phyloP scores from a whole-genome alignment of 2,888 invertebrate species.

The Ypsolopha scabrella region DNA sequence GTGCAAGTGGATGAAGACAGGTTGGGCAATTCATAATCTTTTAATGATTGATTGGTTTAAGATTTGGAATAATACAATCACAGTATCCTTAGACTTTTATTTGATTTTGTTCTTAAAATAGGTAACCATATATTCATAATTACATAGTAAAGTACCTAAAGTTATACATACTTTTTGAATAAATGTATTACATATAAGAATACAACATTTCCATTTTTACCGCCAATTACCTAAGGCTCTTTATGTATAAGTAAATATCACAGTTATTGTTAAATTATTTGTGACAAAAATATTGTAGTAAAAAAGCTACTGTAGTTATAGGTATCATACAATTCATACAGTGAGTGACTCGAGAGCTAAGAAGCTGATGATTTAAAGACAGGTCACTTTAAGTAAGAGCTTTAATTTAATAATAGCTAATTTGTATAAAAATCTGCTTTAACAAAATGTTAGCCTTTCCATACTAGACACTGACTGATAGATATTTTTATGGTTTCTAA shows the following conservation, averaged over 20 bases:
- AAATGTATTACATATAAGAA: slow-evolving; percentile 16
- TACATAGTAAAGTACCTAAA: slow-evolving; percentile 14
- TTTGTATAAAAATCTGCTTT: no score
- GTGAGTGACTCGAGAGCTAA: slow-evolving; percentile 41
- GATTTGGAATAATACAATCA: slow-evolving; percentile 2
- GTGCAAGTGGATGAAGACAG: no score
- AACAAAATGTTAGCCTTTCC: slow-evolving; percentile 6
- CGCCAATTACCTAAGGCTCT: slow-evolving; percentile 49
- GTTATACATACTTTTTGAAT: slow-evolving; percentile 17
- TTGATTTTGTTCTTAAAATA: slow-evolving; percentile 17
- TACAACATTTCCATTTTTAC: slow-evolving; percentile 35
- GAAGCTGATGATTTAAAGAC: no score
- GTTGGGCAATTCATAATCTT: no score
- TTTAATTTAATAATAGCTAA: slow-evolving; percentile 5
- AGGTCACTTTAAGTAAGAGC: slow-evolving; percentile 13
- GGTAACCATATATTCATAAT: slow-evolving; percentile 12
- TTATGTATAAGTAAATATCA: slow-evolving; percentile 67
- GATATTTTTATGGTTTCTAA: no score
- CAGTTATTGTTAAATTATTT: slow-evolving; percentile 66
- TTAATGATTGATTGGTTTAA: neutral
- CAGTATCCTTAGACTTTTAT: slow-evolving; percentile 2
- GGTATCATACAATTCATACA: slow-evolving; percentile 21
- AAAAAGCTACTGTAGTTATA: slow-evolving; percentile 21
- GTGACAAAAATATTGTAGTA: slow-evolving; percentile 42
- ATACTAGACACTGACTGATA: no score